Conservation (phyloP, 1,140 invertebrate genomes). For the Drosophila nasuta region DNA sequence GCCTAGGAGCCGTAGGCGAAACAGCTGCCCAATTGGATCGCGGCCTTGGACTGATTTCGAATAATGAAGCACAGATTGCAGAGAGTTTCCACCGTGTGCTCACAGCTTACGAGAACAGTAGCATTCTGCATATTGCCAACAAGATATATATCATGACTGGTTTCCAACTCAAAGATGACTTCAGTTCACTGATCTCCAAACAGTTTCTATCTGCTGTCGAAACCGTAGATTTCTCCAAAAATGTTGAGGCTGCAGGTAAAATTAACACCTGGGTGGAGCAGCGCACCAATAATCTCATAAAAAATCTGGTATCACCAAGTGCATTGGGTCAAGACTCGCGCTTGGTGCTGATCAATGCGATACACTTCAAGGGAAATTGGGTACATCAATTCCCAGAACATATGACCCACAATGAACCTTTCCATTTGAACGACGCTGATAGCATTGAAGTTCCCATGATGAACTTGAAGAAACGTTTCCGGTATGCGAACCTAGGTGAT, state of each 20-base stretch:
- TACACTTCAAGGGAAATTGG: conserved; percentile 87
- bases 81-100: conserved; percentile 63
- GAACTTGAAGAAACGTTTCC: conserved; percentile 82
- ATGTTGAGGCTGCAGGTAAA: conserved; percentile 66
- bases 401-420: conserved; percentile 55
- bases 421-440: conserved; percentile 58
- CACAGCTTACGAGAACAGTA: conserved; percentile 62
- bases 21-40: conserved; percentile 86
- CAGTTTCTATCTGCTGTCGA: conserved; percentile 79
- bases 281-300: conserved; percentile 87
- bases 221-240: conserved; percentile 85
- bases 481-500: conserved; percentile 58
- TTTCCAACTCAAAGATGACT: conserved; percentile 56
- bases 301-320: conserved; percentile 85
- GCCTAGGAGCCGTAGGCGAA: conserved; percentile 85
- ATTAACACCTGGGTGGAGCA: conserved; percentile 88
- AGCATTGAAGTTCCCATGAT: conserved; percentile 86
- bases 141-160: conserved; percentile 73
- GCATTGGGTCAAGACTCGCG: conserved; percentile 70
- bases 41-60: conserved; percentile 82
- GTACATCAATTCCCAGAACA: conserved; percentile 53
- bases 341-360: conserved; percentile 88
- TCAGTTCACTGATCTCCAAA: conserved; percentile 56
- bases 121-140: conserved; percentile 73
- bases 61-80: conserved; percentile 52